A percentile compares a stretch with the other conserved stretches of the same genome.
phyloP scores from a whole-genome alignment of 2,797 vertebrate species.

The Phylloscopus collybita region DNA sequence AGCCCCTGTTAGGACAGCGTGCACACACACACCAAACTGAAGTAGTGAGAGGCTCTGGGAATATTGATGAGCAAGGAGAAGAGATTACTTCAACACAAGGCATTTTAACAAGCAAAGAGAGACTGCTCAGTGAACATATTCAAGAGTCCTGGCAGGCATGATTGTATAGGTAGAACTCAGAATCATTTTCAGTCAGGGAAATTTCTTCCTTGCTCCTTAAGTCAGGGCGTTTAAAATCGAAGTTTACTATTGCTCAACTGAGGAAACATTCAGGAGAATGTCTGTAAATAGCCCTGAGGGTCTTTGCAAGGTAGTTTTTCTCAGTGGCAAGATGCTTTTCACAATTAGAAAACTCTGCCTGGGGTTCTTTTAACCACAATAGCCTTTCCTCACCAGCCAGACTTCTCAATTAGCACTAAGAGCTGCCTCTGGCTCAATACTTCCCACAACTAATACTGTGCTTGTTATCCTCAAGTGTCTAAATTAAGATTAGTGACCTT shows the following conservation, averaged over 20 bases:
- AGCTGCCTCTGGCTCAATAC: neutral
- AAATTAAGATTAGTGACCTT: neutral
- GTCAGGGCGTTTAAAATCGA: neutral
- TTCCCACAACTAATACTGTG: neutral
- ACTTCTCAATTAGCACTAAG: neutral
- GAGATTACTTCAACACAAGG: neutral
- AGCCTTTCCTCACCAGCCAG: neutral
- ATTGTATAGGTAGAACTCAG: neutral
- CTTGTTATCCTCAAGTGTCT: neutral
- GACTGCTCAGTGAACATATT: neutral
- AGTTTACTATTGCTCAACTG: neutral
- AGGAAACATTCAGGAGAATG: neutral
- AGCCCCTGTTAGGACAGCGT: neutral
- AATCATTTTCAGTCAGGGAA: neutral
- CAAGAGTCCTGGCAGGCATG: neutral
- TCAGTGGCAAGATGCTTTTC: neutral
- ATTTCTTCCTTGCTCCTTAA: neutral
- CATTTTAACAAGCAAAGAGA: neutral
- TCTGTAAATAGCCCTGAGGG: neutral
- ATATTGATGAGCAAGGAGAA: neutral
- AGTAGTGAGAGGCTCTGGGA: neutral
- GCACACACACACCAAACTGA: neutral
- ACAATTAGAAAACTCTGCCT: neutral
- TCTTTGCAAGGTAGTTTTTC: neutral
- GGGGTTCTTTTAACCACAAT: neutral